These are phyloP conservation scores for Trichomycterus rosablanca DNA, from an alignment of 2,113 vertebrate species.

Conservation along the genomic window DNA sequence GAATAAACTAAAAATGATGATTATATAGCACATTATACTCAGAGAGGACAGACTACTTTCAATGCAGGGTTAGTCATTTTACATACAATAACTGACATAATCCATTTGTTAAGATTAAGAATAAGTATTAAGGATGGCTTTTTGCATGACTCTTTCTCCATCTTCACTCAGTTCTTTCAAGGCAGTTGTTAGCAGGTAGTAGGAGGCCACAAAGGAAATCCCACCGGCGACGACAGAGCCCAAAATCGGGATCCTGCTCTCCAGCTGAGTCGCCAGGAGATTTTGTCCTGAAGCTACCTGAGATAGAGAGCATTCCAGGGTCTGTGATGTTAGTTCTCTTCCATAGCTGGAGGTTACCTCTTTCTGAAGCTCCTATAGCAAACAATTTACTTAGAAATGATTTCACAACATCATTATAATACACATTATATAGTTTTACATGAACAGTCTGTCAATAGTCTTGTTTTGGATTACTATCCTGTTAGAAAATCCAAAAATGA, in stretches of 20 bases:
- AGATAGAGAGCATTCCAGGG: conserved; percentile 18
- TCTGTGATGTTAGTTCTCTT: conserved; percentile 9
- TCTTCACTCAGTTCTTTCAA: conserved; percentile 39
- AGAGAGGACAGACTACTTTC: too few relatives aligned
- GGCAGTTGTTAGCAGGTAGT: conserved; percentile 32
- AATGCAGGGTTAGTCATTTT: not conserved
- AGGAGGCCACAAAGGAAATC: conserved; percentile 33
- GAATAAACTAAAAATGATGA: too few relatives aligned
- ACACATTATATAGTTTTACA: too few relatives aligned
- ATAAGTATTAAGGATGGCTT: not conserved
- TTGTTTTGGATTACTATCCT: too few relatives aligned
- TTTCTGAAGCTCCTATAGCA: conserved; percentile 23
- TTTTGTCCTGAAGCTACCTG: conserved; percentile 21
- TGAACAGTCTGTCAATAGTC: too few relatives aligned
- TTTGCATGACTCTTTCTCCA: conserved; percentile 25
- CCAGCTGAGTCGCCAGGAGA: conserved; percentile 17
- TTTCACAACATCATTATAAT: not conserved
- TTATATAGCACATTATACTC: too few relatives aligned
- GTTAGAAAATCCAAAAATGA: too few relatives aligned
- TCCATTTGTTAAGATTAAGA: not conserved
- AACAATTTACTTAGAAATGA: not conserved
- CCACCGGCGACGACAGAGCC: conserved; percentile 32
- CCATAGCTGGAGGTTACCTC: conserved; percentile 36
- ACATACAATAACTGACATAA: not conserved
- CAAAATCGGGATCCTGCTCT: conserved; percentile 34